Evolutionary conservation across 1,140 invertebrate genomes (phyloP).

Genomic region (Telenomus remus): DNA sequence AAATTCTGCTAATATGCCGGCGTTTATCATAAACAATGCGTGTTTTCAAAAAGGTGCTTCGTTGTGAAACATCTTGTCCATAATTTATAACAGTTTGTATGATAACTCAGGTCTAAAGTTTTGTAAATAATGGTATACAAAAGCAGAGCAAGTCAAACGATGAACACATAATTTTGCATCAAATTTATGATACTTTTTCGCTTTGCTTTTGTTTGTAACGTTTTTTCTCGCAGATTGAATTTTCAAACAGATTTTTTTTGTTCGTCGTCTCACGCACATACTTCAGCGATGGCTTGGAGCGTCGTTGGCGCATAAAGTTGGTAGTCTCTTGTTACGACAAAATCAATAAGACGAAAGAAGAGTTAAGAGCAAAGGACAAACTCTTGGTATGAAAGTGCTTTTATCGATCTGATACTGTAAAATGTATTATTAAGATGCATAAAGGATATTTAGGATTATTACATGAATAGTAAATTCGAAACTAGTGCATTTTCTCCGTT

Average conservation of each 20-base stretch:
- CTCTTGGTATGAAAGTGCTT: conserved; percentile 17
- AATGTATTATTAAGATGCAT: conserved; percentile 43
- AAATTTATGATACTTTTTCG: background rate
- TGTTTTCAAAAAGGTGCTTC: conserved; percentile 5
- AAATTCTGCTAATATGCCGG: conserved; percentile 26
- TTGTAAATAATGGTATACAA: conserved; percentile 1
- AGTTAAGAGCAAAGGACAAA: conserved; percentile 9
- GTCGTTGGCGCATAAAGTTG: background rate
- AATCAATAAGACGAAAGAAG: conserved; percentile 19
- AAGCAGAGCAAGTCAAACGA: conserved; percentile 7
- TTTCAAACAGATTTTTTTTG: no score
- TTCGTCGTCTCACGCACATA: background rate
- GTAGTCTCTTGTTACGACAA: conserved; percentile 5
- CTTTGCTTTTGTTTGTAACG: background rate
- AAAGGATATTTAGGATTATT: conserved; percentile 40
- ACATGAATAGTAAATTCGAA: conserved; percentile 25
- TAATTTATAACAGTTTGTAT: conserved; percentile 19
- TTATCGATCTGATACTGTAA: conserved; percentile 26
- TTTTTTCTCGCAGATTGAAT: background rate
- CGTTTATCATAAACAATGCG: conserved; percentile 36
- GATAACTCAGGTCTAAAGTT: background rate
- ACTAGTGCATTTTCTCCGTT: conserved; percentile 28
- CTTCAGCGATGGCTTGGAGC: background rate
- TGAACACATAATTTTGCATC: background rate
- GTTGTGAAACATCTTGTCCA: conserved; percentile 7